Base-by-base conservation (phyloP, 2,797 vertebrate species). In the Cuniculus paca region DNA sequence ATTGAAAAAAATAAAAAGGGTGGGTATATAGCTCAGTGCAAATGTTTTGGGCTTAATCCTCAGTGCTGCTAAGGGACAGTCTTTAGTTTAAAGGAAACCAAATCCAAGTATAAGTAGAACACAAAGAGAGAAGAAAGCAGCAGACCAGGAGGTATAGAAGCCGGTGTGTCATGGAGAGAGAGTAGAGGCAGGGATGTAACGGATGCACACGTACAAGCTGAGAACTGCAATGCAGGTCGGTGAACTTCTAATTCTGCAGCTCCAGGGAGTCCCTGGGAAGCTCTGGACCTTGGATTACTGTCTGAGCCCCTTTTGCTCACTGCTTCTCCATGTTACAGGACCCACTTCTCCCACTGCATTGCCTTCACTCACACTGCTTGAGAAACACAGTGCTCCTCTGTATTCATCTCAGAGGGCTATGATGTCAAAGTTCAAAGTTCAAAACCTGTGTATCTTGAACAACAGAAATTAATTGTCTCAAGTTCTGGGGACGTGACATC, bases 231-330 rank as follows among this genome's bases (percentile, higher is more conserved):
- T 9, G 13, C 10, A 61, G 22, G 0, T 31, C 7, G n/a, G 24
- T 31, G 42, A 50, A 14, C 39, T 60, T 54, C 34, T 48, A 16
- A 42, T 50, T 45, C 78, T 58, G 16, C 9, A 34, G 50, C 16
- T 42, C 9, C 10, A 2, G 8, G 24, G 16, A 8, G 5, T 1
- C 28, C 14, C 26, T 8, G 19, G 45, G 65, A 11, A 16, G 11
- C 31, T 2, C 22, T 74, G 54, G 26, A 34, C 56, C 13, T 52
- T 42, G 19, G 68, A 20, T 72, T 6, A 26, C 70, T 5, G 1
- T 45, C 36, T 63, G 61, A 42, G 50, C 11, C 28, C 13, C 1
- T 80, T 5, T 4, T 39, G 48, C 9, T 70, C 19, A 45, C 34
- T 70, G 19, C 70, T 6, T 26, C 34, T 61, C 19, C 42, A 34